These are phyloP conservation scores for Nesometra sesokonis DNA, from an alignment of 35 echinoderm and acorn worm genomes.

Conservation along the genomic window DNA sequence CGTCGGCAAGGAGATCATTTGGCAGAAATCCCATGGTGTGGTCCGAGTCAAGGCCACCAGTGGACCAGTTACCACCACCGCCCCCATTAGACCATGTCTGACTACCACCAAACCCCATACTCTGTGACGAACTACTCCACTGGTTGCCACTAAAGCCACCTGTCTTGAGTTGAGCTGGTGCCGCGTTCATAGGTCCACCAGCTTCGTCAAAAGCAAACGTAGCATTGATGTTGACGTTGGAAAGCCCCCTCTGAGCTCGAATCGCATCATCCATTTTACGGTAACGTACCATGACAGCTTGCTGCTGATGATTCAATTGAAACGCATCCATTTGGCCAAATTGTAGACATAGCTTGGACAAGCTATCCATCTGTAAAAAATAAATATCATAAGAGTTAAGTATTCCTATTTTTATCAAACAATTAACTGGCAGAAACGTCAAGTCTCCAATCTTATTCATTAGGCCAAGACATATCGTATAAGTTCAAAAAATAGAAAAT, in stretches of 20 bases:
- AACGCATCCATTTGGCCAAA: slow-evolving; percentile 65
- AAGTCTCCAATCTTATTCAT: too few species aligned
- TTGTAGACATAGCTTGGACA: slow-evolving; percentile 61
- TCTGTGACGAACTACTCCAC: neutral
- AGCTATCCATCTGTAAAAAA: slow-evolving; percentile 27
- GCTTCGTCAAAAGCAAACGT: slow-evolving; percentile 53
- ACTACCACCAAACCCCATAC: neutral
- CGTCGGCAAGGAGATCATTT: neutral
- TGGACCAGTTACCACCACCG: neutral
- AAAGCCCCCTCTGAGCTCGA: slow-evolving; percentile 48
- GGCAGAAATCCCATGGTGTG: neutral
- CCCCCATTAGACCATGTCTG: neutral
- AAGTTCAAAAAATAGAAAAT: too few species aligned
- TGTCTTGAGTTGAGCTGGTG: neutral
- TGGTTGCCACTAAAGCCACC: neutral
- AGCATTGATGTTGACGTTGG: slow-evolving; percentile 37
- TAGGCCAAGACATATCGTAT: too few species aligned
- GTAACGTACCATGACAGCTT: slow-evolving; percentile 63
- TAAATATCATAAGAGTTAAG: neutral
- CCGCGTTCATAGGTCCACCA: slow-evolving; percentile 31
- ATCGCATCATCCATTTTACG: slow-evolving; percentile 63
- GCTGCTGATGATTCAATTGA: slow-evolving; percentile 70
- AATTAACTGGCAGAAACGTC: too few species aligned
- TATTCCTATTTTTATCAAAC: too few species aligned
- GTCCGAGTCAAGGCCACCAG: neutral